These are phyloP conservation scores for Cossypha polioptera DNA, from an alignment of 2,797 vertebrate species.

Conservation along the genomic window DNA sequence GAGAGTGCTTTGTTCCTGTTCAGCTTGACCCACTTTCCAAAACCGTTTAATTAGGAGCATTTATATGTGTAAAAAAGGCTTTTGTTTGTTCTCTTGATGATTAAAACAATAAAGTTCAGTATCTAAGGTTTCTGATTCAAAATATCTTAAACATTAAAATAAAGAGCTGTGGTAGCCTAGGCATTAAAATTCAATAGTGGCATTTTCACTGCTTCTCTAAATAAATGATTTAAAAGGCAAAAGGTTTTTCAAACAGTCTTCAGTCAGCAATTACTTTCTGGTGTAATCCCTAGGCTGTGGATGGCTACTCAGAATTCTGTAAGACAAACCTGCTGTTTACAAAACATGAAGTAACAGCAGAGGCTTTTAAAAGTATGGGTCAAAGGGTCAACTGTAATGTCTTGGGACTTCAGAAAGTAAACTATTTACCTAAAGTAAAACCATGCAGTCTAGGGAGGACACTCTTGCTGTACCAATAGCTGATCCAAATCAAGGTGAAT, in stretches of 20 bases:
- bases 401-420: background rate
- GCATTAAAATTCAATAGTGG: background rate
- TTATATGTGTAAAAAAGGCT: conserved; percentile 39
- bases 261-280: background rate
- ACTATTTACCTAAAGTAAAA: background rate
- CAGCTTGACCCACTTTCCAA: conserved; percentile 55
- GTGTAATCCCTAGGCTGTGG: background rate
- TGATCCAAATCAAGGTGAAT: background rate
- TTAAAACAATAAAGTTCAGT: conserved; percentile 9
- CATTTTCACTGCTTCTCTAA: background rate
- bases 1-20: conserved; percentile 37
- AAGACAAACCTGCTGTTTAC: background rate
- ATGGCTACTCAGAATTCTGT: background rate
- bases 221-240: background rate
- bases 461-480: background rate
- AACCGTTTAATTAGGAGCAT: conserved; percentile 32
- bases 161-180: background rate
- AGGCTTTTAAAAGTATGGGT: background rate
- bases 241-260: background rate
- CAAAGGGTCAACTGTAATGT: background rate
- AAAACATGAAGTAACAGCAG: background rate
- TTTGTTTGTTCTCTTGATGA: conserved; percentile 19
- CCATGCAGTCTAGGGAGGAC: background rate
- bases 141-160: background rate
- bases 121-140: background rate